Conservation (phyloP, 2,113 vertebrate genomes). For the Meriones unguiculatus region DNA sequence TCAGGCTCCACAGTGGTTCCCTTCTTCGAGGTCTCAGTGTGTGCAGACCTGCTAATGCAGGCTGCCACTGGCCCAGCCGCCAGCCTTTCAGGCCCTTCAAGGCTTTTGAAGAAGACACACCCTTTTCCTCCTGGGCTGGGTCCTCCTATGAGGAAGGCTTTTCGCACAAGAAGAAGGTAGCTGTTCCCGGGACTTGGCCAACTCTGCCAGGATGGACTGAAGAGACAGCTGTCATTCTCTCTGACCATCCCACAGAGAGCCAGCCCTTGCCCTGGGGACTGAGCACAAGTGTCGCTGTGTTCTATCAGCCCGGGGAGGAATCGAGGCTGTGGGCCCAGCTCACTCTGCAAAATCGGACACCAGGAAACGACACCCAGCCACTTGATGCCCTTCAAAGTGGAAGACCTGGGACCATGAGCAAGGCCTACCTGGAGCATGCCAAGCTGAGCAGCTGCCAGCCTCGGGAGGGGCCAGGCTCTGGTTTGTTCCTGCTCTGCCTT, state of each 20-base stretch:
- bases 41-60: constrained; percentile 84
- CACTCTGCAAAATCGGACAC: neutral
- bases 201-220: neutral
- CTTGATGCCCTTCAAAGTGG: no score
- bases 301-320: neutral
- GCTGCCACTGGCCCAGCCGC: constrained; percentile 77
- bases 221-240: neutral
- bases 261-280: no score
- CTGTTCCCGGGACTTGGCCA: constrained; percentile 61
- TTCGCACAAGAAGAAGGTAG: constrained; percentile 73
- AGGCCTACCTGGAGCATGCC: rapidly evolving
- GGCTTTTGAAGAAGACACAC: constrained; percentile 82
- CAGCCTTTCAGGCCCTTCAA: constrained; percentile 79
- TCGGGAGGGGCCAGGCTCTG: rapidly evolving
- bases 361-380: neutral
- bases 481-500: rapidly evolving
- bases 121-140: constrained; percentile 82
- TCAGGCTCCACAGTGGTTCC: neutral
- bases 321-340: neutral
- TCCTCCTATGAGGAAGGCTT: constrained; percentile 47
- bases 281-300: neutral
- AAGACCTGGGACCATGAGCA: rapidly evolving
- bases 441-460: no score
- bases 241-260: neutral
- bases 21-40: constrained; percentile 46